A percentile compares a stretch with the other conserved stretches of the same genome.
Conservation (phyloP, 2,888 invertebrate species). For the Drosophila differens region DNA sequence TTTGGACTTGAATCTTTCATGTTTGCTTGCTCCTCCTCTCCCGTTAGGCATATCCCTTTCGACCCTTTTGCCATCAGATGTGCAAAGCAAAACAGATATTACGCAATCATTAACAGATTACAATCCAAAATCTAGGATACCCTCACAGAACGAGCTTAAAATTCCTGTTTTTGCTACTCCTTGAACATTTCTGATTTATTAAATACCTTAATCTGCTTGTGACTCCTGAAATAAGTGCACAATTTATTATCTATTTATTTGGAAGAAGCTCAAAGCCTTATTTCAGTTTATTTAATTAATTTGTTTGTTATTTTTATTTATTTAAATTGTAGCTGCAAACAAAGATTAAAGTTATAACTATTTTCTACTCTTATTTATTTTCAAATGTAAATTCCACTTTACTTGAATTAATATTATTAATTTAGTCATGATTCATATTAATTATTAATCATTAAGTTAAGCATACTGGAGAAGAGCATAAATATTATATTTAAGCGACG, state of each 20-base stretch:
- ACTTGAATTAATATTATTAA: not conserved
- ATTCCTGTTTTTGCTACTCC: not conserved
- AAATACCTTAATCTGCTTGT: not conserved
- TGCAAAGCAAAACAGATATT: not conserved
- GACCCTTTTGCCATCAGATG: not conserved
- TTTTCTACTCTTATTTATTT: too few relatives aligned
- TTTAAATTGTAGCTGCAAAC: not conserved
- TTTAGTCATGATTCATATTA: not conserved
- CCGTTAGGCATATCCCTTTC: not conserved
- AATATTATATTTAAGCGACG: not conserved
- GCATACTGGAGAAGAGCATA: not conserved
- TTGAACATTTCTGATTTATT: not conserved
- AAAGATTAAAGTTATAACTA: too few relatives aligned
- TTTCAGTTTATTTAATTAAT: not conserved
- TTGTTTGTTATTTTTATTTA: not conserved
- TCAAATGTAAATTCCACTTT: not conserved
- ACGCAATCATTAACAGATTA: not conserved
- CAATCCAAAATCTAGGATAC: not conserved
- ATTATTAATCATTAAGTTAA: not conserved
- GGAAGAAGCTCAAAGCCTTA: not conserved
- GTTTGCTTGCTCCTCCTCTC: constrained; percentile 11
- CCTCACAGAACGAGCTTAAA: not conserved
- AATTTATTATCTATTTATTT: not conserved
- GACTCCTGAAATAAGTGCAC: not conserved
- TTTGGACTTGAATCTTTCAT: constrained; percentile 27